These are phyloP conservation scores for Leptinotarsa peninsularis DNA, from an alignment of 2,888 invertebrate genomes.

Conservation along the genomic window DNA sequence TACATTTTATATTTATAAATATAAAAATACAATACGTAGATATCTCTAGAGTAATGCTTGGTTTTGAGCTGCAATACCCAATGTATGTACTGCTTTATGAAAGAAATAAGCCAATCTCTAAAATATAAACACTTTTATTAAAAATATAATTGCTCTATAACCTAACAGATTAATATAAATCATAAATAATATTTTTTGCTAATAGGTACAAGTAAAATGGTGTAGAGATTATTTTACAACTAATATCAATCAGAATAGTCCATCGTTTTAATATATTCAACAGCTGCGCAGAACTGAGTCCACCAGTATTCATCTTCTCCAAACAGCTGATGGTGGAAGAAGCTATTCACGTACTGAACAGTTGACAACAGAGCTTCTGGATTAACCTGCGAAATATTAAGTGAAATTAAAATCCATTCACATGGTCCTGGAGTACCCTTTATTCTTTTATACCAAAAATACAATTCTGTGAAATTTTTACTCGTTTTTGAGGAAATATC, in stretches of 20 bases:
- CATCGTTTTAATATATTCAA: constrained; percentile 99
- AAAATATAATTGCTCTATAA: constrained; percentile 57
- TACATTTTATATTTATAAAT: no score
- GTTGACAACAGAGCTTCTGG: constrained; percentile 94
- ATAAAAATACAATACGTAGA: no score
- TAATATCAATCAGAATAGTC: constrained; percentile 73
- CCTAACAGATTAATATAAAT: constrained; percentile 57
- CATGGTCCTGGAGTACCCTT: neutral
- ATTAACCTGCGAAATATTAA: constrained; percentile 78
- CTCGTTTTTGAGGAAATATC: no score
- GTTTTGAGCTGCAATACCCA: no score
- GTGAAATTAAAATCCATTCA: neutral
- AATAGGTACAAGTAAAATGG: constrained; percentile 49
- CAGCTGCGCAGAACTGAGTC: constrained; percentile 97
- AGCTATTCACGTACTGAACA: constrained; percentile 94
- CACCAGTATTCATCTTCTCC: constrained; percentile 98
- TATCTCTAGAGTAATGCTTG: no score
- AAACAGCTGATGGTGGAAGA: constrained; percentile 83
- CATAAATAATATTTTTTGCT: constrained; percentile 54
- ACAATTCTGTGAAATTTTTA: neutral
- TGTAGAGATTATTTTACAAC: constrained; percentile 47
- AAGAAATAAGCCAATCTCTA: neutral
- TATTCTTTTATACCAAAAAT: neutral
- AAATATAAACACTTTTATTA: constrained; percentile 51
- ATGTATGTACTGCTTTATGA: neutral